A percentile compares a stretch with the other conserved stretches of the same genome.
These are phyloP conservation scores for Pluvialis apricaria DNA, from an alignment of 2,113 vertebrate species.

Conservation along the genomic window DNA sequence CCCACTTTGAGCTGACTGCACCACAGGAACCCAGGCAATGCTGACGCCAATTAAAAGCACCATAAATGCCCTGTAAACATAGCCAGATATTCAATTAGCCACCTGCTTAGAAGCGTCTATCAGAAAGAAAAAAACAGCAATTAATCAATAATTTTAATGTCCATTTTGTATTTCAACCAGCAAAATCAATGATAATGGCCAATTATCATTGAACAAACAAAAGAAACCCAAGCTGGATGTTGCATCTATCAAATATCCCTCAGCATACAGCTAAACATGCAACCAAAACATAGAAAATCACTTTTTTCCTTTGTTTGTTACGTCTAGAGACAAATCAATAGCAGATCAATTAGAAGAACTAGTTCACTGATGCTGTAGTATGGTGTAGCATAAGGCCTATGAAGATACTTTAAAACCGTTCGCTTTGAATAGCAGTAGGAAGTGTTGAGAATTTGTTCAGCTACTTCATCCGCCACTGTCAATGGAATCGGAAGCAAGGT, in stretches of 20 bases:
- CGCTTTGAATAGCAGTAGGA: not conserved
- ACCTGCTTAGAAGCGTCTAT: not conserved
- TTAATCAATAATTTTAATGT: slow-evolving; percentile 5
- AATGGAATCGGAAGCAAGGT: not conserved
- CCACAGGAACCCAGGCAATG: slow-evolving; percentile 94
- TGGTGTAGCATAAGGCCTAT: not conserved
- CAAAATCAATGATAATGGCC: not conserved
- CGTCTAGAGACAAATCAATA: not conserved
- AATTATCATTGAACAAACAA: not conserved
- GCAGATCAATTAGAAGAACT: not conserved
- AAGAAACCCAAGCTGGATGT: not conserved
- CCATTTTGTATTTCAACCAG: not conserved
- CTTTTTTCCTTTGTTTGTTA: not conserved
- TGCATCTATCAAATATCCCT: not conserved
- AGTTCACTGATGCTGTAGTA: not conserved
- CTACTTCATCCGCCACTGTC: not conserved
- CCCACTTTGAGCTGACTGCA: slow-evolving; percentile 88
- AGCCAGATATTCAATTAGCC: slow-evolving; percentile 31
- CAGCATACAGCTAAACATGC: not conserved
- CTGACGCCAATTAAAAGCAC: slow-evolving; percentile 86
- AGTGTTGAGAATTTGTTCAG: not conserved
- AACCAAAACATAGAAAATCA: not conserved
- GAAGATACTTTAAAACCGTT: not conserved
- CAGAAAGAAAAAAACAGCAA: not conserved
- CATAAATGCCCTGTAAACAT: slow-evolving; percentile 85